Percentiles rank a stretch among this genome's conserved stretches.
These are phyloP conservation scores for Rhagoletis zephyria DNA, from an alignment of 1,140 invertebrate genomes.

Conservation along the genomic window DNA sequence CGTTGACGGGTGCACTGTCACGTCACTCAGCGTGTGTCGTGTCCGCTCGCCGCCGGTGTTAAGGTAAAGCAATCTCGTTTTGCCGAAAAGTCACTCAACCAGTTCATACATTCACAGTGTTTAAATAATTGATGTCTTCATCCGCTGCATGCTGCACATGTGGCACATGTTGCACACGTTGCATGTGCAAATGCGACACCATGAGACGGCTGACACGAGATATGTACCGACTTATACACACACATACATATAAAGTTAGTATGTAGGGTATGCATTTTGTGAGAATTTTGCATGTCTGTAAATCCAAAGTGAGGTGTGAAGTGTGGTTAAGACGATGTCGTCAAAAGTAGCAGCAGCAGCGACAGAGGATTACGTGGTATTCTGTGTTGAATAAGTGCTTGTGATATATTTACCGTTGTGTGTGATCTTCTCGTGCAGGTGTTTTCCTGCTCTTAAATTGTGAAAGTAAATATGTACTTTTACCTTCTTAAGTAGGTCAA, in stretches of 20 bases:
- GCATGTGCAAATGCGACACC: constrained; percentile 12
- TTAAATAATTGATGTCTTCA: constrained; percentile 47
- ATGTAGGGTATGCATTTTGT: background rate
- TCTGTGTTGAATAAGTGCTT: background rate
- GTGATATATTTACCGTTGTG: background rate
- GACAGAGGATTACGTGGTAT: background rate
- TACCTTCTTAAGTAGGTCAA: background rate
- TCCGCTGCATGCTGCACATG: background rate
- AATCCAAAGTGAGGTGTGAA: background rate
- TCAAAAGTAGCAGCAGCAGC: background rate
- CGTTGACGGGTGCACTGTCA: background rate
- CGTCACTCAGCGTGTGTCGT: background rate
- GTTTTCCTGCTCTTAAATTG: background rate
- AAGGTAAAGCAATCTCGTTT: background rate
- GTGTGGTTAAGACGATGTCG: background rate
- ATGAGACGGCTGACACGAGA: background rate
- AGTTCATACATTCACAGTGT: background rate
- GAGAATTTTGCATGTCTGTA: background rate
- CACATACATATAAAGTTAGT: background rate
- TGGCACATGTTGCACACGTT: background rate
- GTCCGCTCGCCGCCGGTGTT: background rate
- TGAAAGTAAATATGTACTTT: background rate
- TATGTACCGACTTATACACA: background rate
- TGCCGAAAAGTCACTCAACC: constrained; percentile 41
- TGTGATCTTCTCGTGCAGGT: background rate